A percentile compares a stretch with the other conserved stretches of the same genome.
Conservation (phyloP, 2,113 vertebrate genomes). For the Caranx melampygus region DNA sequence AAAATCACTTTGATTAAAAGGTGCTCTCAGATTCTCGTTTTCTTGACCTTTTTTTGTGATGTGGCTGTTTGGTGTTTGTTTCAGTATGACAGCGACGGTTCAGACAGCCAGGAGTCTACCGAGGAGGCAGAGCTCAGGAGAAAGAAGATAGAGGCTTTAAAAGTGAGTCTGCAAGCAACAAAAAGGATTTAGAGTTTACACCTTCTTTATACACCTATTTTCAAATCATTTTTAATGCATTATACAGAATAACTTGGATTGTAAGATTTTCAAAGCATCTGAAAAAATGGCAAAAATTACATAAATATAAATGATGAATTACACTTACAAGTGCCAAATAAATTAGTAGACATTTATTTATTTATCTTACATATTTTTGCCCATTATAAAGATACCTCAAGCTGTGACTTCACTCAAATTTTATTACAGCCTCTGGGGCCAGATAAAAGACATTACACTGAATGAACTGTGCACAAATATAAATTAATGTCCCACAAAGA, state of each 20-base stretch:
- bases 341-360: too few relatives aligned
- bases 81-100: conserved; percentile 84
- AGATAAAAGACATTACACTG: too few relatives aligned
- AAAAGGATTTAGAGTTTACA: not conserved
- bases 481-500: too few relatives aligned
- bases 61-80: conserved; percentile 22
- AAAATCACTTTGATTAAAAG: not conserved
- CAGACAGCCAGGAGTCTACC: conserved; percentile 88
- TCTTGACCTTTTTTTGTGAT: not conserved
- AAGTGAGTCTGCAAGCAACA: conserved; percentile 80
- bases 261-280: not conserved
- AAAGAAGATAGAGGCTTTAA: conserved; percentile 91
- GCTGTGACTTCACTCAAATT: too few relatives aligned
- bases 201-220: not conserved
- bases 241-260: not conserved
- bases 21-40: not conserved
- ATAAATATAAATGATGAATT: too few relatives aligned
- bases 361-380: too few relatives aligned
- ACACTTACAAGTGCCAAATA: too few relatives aligned
- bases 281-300: not conserved
- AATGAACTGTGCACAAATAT: too few relatives aligned
- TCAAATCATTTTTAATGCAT: not conserved
- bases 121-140: conserved; percentile 89
- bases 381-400: not conserved
- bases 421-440: too few relatives aligned